Percentiles rank a stretch among this genome's conserved stretches.
phyloP scores from a whole-genome alignment of 2,888 invertebrate species.

The Brachyopa scutellaris region DNA sequence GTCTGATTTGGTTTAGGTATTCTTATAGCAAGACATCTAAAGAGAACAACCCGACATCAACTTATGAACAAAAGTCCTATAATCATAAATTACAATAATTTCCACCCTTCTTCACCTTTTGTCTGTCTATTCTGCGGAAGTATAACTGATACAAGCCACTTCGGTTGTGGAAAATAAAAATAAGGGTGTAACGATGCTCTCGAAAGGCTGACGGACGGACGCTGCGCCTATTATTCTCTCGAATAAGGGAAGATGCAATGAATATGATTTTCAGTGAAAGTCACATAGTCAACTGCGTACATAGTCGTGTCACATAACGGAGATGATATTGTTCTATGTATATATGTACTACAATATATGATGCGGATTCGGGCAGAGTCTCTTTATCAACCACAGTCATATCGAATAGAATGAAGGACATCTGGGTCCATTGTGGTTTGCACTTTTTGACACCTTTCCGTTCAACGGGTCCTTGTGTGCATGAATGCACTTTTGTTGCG shows the following conservation, averaged over 20 bases:
- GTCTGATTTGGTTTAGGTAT: conserved; percentile 44
- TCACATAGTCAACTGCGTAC: conserved; percentile 47
- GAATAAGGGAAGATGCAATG: conserved; percentile 49
- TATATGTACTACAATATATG: no score
- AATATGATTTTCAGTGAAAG: conserved; percentile 56
- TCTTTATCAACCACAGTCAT: conserved; percentile 48
- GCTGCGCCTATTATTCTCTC: conserved; percentile 70
- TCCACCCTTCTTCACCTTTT: conserved; percentile 81
- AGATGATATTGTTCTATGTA: conserved; percentile 1
- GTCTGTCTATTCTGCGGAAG: conserved; percentile 69
- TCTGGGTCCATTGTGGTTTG: conserved; percentile 71
- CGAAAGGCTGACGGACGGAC: conserved; percentile 55
- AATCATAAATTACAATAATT: conserved; percentile 82
- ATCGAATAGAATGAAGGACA: conserved; percentile 47
- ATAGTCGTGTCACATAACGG: conserved; percentile 40
- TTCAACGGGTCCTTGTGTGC: conserved; percentile 48
- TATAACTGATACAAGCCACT: conserved; percentile 66
- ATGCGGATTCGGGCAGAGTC: conserved; percentile 26
- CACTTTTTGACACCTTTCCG: conserved; percentile 71
- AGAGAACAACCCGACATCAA: conserved; percentile 55
- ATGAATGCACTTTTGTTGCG: conserved; percentile 68
- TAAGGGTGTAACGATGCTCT: conserved; percentile 71
- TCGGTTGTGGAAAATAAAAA: conserved; percentile 59
- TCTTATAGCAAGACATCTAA: conserved; percentile 63
- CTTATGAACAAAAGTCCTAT: conserved; percentile 74